A percentile compares a stretch with the other conserved stretches of the same genome.
These are phyloP conservation scores for Spongia lamella DNA, from an alignment of 37 sponge, comb jelly and placozoan genomes.

Conservation along the genomic window DNA sequence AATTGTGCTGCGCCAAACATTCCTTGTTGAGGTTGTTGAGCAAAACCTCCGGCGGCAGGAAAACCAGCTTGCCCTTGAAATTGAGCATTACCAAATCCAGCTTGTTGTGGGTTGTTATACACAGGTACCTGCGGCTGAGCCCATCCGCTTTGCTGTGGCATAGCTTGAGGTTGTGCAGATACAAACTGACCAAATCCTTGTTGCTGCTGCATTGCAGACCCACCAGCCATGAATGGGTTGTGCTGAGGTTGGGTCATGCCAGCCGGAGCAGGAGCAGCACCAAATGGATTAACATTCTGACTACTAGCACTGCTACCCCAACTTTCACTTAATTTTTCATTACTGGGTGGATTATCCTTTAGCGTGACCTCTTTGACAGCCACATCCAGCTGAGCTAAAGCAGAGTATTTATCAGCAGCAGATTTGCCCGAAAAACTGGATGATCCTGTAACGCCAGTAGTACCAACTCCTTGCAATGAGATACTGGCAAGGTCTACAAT, in stretches of 20 bases:
- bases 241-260: background rate
- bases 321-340: too few relatives aligned
- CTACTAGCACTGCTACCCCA: too few relatives aligned
- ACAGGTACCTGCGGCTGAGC: too few relatives aligned
- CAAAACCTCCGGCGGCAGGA: too few relatives aligned
- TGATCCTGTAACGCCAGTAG: background rate
- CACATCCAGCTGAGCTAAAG: slow-evolving; percentile 57
- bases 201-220: background rate
- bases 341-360: slow-evolving; percentile 19
- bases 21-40: too few relatives aligned
- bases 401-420: slow-evolving; percentile 62
- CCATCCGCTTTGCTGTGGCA: background rate
- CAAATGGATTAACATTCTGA: slow-evolving; percentile 19
- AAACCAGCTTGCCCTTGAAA: too few relatives aligned
- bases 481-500: background rate
- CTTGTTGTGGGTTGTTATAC: too few relatives aligned
- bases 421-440: background rate
- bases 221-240: background rate
- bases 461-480: background rate
- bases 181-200: background rate
- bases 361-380: slow-evolving; percentile 46
- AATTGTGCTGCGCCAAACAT: too few relatives aligned
- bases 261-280: background rate
- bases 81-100: too few relatives aligned
- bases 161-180: background rate